These are phyloP conservation scores for Galendromus occidentalis DNA, from an alignment of 1,140 invertebrate species.

Conservation along the genomic window DNA sequence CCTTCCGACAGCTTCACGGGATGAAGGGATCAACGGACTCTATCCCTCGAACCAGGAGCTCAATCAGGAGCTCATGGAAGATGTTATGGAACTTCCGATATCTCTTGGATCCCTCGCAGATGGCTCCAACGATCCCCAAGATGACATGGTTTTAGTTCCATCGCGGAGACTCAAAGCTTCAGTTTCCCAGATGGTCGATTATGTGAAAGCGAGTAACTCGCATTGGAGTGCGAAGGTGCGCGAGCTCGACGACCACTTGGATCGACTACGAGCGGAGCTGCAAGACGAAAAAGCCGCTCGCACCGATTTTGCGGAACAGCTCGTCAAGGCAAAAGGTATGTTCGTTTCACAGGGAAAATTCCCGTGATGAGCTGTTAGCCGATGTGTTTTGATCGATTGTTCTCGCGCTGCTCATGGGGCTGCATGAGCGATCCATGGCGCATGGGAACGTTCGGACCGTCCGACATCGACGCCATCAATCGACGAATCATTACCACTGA, in stretches of 20 bases:
- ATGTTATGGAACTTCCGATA: background rate
- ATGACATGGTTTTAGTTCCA: slow-evolving; percentile 5
- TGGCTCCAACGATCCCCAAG: background rate
- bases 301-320: background rate
- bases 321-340: background rate
- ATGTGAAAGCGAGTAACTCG: background rate
- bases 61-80: background rate
- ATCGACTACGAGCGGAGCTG: background rate
- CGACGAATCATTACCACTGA: too few relatives aligned
- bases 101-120: background rate
- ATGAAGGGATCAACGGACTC: slow-evolving; percentile 3
- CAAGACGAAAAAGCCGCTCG: background rate
- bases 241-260: background rate
- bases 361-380: too few relatives aligned
- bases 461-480: too few relatives aligned
- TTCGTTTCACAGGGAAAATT: too few relatives aligned
- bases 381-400: too few relatives aligned
- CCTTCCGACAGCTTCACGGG: background rate
- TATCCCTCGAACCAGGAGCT: slow-evolving; percentile 5
- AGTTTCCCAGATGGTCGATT: slow-evolving; percentile 1
- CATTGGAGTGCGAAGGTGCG: background rate
- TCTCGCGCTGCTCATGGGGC: too few relatives aligned
- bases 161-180: background rate
- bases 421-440: too few relatives aligned
- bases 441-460: too few relatives aligned